Conservation (phyloP, 2,797 vertebrate genomes). For the Hoplostethus atlanticus region DNA sequence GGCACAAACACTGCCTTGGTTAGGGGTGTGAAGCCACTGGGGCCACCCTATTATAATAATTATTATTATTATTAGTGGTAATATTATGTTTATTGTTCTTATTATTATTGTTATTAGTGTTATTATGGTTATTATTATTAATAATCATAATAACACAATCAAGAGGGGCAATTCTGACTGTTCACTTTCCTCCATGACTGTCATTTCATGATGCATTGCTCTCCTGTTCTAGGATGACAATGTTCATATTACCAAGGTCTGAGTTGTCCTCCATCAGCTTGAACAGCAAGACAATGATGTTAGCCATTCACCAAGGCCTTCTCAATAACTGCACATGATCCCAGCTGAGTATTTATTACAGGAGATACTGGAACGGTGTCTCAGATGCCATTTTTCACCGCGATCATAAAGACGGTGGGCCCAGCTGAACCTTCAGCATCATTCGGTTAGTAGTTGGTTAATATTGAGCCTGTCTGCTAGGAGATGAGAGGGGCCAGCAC, state of each 20-base stretch:
- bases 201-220: too few species aligned
- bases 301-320: background rate
- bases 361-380: background rate
- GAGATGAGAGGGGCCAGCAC: background rate
- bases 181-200: too few species aligned
- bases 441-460: background rate
- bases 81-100: too few species aligned
- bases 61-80: too few species aligned
- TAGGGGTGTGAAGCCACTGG: conserved; percentile 8
- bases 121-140: too few species aligned
- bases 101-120: too few species aligned
- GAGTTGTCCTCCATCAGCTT: background rate
- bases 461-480: background rate
- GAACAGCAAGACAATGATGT: background rate
- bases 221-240: background rate
- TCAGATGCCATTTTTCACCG: background rate
- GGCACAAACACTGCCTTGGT: conserved; percentile 2
- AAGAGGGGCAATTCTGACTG: too few species aligned
- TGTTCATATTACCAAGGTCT: background rate
- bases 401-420: background rate
- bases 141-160: too few species aligned
- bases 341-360: background rate
- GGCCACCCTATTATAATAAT: too few species aligned
- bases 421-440: background rate
- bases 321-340: background rate